Base-by-base conservation (phyloP, 2,888 invertebrate species). In the Rhabditoides inermis region DNA sequence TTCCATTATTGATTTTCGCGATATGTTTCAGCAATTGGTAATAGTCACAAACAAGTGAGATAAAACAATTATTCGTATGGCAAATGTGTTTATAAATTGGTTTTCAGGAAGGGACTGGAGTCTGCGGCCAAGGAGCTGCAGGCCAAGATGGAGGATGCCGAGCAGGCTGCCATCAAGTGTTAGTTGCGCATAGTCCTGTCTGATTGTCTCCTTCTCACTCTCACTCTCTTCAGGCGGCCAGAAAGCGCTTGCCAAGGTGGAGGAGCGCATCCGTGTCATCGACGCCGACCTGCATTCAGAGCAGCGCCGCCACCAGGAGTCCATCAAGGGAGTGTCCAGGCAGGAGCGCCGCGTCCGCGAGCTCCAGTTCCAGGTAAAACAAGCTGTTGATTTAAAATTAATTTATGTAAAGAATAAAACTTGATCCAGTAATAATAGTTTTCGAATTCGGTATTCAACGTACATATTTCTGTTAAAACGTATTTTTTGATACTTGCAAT, bases 51-150 rank as follows among this genome's bases (percentile, higher is more conserved):
- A n/a, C n/a, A n/a, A n/a, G n/a, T n/a, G n/a, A n/a, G n/a, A n/a
- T n/a, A n/a, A n/a, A n/a, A n/a, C n/a, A n/a, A n/a, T n/a, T n/a
- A n/a, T n/a, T n/a, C n/a, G n/a, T n/a, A n/a, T n/a, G n/a, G n/a
- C n/a, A n/a, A n/a, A n/a, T n/a, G n/a, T n/a, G n/a, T n/a, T n/a
- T n/a, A n/a, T n/a, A n/a, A n/a, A n/a, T n/a, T n/a, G n/a, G n/a
- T n/a, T n/a, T n/a, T n/a, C n/a, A n/a, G 95, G 82, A 95, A 95
- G 84, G 89, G 88, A 55, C 85, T 95, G 72, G 95, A 98, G 81
- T 85, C 87, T 77, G 91, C 92, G 82, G 88, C 94, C 83, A 95
- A 95, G 85, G 95, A 98, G 81, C 84, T 98, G 79, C 90, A 91
- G 81, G 86, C 90, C 76, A 87, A 94, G 78, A 83, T 94, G 77